Evolutionary conservation across 2,888 invertebrate species (phyloP).

Genomic region (Punctoribates punctum): DNA sequence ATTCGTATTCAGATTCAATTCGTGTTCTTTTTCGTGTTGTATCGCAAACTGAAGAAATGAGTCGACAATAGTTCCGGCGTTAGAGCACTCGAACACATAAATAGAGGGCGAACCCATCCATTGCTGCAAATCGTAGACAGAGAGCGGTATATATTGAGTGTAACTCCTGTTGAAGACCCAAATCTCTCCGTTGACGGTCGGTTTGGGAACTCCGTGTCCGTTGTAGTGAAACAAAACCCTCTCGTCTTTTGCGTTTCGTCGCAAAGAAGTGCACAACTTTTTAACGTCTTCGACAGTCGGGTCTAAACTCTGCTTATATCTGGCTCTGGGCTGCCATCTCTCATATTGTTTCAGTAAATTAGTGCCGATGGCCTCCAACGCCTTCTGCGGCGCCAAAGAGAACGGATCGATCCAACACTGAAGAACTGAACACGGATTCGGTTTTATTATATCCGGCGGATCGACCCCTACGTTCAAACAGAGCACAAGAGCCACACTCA

Average conservation of each 20-base stretch:
- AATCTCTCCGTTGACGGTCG: slow-evolving; percentile 95
- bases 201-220: slow-evolving; percentile 97
- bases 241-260: slow-evolving; percentile 96
- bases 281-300: slow-evolving; percentile 98
- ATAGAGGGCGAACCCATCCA: slow-evolving; percentile 99
- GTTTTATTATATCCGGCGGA: slow-evolving; percentile 96
- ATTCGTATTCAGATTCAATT: slow-evolving; percentile 54
- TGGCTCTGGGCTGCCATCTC: slow-evolving; percentile 95
- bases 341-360: slow-evolving; percentile 95
- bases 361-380: slow-evolving; percentile 83
- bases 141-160: slow-evolving; percentile 98
- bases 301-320: slow-evolving; percentile 94
- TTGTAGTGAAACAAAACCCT: slow-evolving; percentile 98
- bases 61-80: slow-evolving; percentile 93
- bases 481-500: slow-evolving; percentile 93
- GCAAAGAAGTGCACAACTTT: slow-evolving; percentile 86
- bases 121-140: slow-evolving; percentile 93
- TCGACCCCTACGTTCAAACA: slow-evolving; percentile 99
- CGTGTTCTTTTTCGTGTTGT: slow-evolving; percentile 79
- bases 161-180: slow-evolving; percentile 99
- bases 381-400: slow-evolving; percentile 81
- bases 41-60: slow-evolving; percentile 71
- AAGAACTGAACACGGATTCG: slow-evolving; percentile 88
- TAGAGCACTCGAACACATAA: slow-evolving; percentile 98
- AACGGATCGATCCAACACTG: slow-evolving; percentile 96